Base-by-base conservation (phyloP, 2,113 vertebrate species). In the Boleophthalmus pectinirostris region DNA sequence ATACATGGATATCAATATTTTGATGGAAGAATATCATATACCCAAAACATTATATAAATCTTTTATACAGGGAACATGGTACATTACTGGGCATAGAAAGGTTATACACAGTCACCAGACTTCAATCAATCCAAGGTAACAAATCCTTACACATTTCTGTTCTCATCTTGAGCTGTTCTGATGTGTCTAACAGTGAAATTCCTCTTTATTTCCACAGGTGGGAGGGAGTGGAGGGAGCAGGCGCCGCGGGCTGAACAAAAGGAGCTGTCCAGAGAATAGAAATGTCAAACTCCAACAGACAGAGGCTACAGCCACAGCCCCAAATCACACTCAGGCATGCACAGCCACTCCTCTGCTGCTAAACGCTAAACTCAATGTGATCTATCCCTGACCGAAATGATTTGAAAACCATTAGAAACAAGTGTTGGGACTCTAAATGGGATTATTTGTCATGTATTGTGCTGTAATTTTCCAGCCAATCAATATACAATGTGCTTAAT, bases 401-500 rank as follows among this genome's bases (percentile, higher is more conserved):
- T n/a, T n/a, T n/a, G n/a, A 70, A 75, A 87, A 81, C 76, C 85
- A 82, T 89, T 87, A 85, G 85, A 89, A 91, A 90, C 84, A 75
- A 91, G 86, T 82, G 86, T 74, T 80, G 82, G 72, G 86, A 86
- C 86, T 85, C 74, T 67, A 85, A 90, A 92, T 92, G 67, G 73
- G 87, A 90, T 92, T 90, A 91, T 90, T 90, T 86, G 81, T 83
- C 78, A 83, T 76, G 83, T 78, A 74, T 86, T 33, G 53, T 81
- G 66, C 69, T 63, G 79, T 87, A 87, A 88, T 89, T 89, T 80
- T 82, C 66, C 47, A 78, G 82, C 81, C 69, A 79, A 92, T 92
- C 90, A 86, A 91, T 90, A 79, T 74, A 78, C 76, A 38, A 68
- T 88, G 86, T 85, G 85, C 82, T 85, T 91, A 85, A 88, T 90